Percentiles rank a stretch among this genome's conserved stretches.
phyloP scores from a whole-genome alignment of 2,113 vertebrate species.

The Siniperca knerii region DNA sequence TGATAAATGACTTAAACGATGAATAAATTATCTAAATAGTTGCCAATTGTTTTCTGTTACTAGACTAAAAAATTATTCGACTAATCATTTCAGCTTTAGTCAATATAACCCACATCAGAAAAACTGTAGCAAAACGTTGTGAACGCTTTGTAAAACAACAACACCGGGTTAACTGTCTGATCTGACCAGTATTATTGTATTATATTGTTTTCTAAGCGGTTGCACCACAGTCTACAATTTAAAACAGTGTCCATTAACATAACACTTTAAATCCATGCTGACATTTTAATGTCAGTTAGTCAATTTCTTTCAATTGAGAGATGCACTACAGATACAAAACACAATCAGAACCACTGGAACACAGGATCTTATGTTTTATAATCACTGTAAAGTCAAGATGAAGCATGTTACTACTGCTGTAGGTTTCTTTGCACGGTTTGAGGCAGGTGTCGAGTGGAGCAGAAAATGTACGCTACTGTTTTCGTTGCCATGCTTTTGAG shows the following conservation, averaged over 20 bases:
- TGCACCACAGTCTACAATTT: neutral
- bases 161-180: too few relatives aligned
- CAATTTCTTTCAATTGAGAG: neutral
- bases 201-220: neutral
- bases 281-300: neutral
- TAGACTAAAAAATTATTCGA: neutral
- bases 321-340: neutral
- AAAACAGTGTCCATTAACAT: neutral
- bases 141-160: too few relatives aligned
- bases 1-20: neutral
- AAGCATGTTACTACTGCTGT: neutral
- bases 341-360: neutral
- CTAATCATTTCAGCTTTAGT: neutral
- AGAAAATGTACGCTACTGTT: slow-evolving; percentile 2
- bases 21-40: neutral
- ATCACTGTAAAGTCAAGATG: neutral
- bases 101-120: neutral
- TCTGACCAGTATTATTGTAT: neutral
- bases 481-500: slow-evolving; percentile 47
- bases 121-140: neutral
- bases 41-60: neutral
- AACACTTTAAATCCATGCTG: neutral
- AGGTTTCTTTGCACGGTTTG: neutral
- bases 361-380: neutral
- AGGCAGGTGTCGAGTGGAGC: slow-evolving; percentile 12